Evolutionary conservation across 2,797 vertebrate genomes (phyloP), one percentile per base, ranked within the genome.

Genomic region (Acipenser oxyrinchus): DNA sequence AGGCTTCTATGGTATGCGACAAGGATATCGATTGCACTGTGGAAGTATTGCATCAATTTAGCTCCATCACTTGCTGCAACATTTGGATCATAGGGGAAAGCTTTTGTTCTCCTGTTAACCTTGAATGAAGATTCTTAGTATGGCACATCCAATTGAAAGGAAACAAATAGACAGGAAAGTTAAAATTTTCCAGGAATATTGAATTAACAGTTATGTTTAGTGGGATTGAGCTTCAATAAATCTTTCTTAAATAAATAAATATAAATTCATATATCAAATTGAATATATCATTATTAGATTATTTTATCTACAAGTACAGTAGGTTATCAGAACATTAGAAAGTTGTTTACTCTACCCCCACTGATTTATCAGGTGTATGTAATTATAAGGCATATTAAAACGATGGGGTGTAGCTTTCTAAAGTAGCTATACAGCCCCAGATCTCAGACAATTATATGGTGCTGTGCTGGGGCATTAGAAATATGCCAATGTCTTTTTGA

Each of bases 221-320:
- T 37, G 37, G 58, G 67, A 76, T 65, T 66, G 63, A 49, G 68
- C 70, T 55, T 52, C 49, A 67, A 65, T 71, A 65, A 71, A 65
- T 78, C 67, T 62, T 62, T 64, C 63, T 71, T 65, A 66, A 70
- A 60, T 49, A 6, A 23, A 60, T 58, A 74, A 64, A 70, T 65
- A 57, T n/a, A 63, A 67, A 62, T 71, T 63, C 18, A 23, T 70
- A 62, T 61, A 74, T 74, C 71, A 63, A 12, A 9, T 49, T 8
- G 69, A 68, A 65, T 70, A 72, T 63, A 70, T 74, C 70, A 70
- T 71, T 68, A 69, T 68, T 63, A 50, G 7, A 55, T 70, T 67
- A 67, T 50, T 57, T 69, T 60, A 62, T 74, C 65, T 72, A 67
- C 37, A 57, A 64, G 68, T 70, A 71, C 69, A 67, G 51, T 68